Base-by-base conservation (phyloP, 2,113 vertebrate genomes). In the Anas platyrhynchos region DNA sequence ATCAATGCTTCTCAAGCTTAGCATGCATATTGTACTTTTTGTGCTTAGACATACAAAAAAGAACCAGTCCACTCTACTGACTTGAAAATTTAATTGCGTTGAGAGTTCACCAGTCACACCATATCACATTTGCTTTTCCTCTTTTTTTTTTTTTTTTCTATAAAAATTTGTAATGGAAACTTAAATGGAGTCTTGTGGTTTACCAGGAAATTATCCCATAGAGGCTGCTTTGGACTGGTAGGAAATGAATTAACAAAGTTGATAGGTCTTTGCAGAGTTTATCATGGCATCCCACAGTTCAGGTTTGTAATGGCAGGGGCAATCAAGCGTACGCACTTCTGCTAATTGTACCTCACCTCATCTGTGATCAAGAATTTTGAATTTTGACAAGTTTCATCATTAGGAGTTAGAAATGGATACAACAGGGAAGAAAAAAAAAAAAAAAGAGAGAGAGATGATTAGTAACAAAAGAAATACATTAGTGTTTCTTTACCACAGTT, bases 401-500 rank as follows among this genome's bases (percentile, higher is more conserved):
- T 59, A 26, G 6, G 67, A 55, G 7, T 29, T 36, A 65, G 21
- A 62, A 77, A 29, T 13, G 73, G 55, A 11, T 79, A 79, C 87
- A 83, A 22, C 2, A 41, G 21, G 17, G 0, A 4, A 0, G 12
- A 23, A 61, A 54, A 38, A 3, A 1, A 20, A 43, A 3, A 1
- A 20, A 43, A 4, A 0, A 14, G 23, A 61, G 50, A 38, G 3
- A 1, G 38, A 20, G 38, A 9, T 7, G 41, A 9, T 46, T 26
- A 26, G 27, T 18, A 31, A 5, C 82, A 16, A 66, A 59, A 58
- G 41, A 66, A 23, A 7, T 9, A 3, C 17, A 5, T 65, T 75
- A 16, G 7, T 0, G 0, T 59, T 74, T 78, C 21, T 71, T 65
- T 71, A 29, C 36, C 0, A 0, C 20, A 0, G 0, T 41, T 41